Base-by-base conservation (phyloP, 1,140 invertebrate genomes). In the Drosophila baimaii region DNA sequence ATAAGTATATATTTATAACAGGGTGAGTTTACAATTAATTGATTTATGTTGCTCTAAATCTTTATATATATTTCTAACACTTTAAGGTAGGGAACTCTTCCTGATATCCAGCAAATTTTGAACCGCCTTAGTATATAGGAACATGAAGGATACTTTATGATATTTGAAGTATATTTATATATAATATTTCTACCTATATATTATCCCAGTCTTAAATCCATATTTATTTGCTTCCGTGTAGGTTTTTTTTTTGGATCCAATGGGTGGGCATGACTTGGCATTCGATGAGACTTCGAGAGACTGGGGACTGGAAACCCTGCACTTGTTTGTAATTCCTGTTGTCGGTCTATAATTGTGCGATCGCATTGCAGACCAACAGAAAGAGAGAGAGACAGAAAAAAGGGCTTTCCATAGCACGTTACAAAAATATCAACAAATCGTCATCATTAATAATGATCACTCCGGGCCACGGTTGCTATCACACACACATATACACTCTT, bases 361-460 rank as follows among this genome's bases (percentile, higher is more conserved):
- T 70, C 80, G 70, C 77, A 71, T 71, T 71, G 73, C 62, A 77
- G 61, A 54, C 62, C 33, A 46, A 46, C 5, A 33, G 8, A 17
- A 13, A 52, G 19, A 12, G n/a, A 46, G 15, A 41, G 9, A 41
- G 19, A 43, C 0, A 51, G 43, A 39, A 63, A 44, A 49, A 58
- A 27, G 47, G 68, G 49, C 51, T 74, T 80, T 77, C 84, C 81
- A 78, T 61, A 75, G 72, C 75, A 86, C 69, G 80, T 88, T 86
- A 91, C 80, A 81, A 81, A 91, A 90, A 91, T 86, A 86, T 90
- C 90, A 91, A 91, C 90, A 91, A 91, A 91, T 91, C 90, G 89
- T 90, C 85, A 91, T 91, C 90, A 91, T 91, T 91, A 91, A 91
- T 91, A 91, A 91, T 91, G 79, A 91, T 91, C 90, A 84, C 83